Percentiles rank a stretch among this genome's conserved stretches.
phyloP scores from a whole-genome alignment of 2,888 invertebrate genomes.

The Cetonia aurata region DNA sequence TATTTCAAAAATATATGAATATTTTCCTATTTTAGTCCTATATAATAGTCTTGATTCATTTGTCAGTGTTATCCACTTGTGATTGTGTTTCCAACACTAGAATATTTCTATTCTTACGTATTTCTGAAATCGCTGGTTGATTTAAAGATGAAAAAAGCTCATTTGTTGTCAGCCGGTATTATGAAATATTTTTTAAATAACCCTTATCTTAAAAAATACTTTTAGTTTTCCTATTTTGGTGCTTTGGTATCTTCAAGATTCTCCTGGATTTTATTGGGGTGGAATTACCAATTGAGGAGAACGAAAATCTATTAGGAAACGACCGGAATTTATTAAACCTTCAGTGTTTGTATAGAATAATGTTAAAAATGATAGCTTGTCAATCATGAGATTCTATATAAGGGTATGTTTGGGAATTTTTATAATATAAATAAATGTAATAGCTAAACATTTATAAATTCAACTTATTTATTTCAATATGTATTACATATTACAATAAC shows the following conservation, averaged over 20 bases:
- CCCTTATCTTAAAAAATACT: not conserved
- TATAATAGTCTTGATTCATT: no score
- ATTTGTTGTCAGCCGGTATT: not conserved
- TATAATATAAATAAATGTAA: no score
- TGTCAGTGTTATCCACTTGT: no score
- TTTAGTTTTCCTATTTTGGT: conserved; percentile 19
- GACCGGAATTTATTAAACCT: not conserved
- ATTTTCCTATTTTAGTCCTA: no score
- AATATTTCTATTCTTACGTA: no score
- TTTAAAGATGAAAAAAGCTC: not conserved
- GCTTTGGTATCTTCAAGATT: not conserved
- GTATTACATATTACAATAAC: no score
- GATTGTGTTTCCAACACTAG: no score
- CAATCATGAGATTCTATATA: not conserved
- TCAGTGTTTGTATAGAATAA: not conserved
- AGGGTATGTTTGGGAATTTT: no score
- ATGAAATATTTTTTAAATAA: not conserved
- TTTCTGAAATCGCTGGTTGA: not conserved
- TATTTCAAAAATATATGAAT: no score
- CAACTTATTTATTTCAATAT: no score
- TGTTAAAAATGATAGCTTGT: not conserved
- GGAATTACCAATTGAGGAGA: not conserved
- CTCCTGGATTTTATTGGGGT: conserved; percentile 1
- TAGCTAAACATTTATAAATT: no score
- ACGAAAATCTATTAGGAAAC: not conserved